A percentile compares a stretch with the other conserved stretches of the same genome.
phyloP scores from a whole-genome alignment of 2,113 vertebrate species.

The Hyperopisus bebe region DNA sequence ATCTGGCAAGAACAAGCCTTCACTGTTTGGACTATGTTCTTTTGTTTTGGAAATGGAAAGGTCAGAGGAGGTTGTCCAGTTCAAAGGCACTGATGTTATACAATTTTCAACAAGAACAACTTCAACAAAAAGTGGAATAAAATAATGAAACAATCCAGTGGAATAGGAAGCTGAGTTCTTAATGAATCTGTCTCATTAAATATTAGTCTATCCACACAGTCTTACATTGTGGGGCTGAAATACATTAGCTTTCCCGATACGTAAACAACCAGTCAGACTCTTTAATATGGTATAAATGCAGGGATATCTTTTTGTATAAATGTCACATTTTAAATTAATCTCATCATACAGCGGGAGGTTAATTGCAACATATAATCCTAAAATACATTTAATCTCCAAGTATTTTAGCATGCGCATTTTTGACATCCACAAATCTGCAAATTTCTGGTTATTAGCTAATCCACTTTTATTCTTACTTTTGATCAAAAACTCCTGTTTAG shows the following conservation, averaged over 20 bases:
- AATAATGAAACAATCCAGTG: not conserved
- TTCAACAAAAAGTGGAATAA: not conserved
- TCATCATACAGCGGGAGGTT: not conserved
- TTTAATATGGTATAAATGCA: slow-evolving; percentile 18
- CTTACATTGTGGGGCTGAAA: slow-evolving; percentile 3
- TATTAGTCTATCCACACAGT: slow-evolving; percentile 41
- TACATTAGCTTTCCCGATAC: slow-evolving; percentile 45
- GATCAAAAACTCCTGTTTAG: not conserved
- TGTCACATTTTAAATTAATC: slow-evolving; percentile 9
- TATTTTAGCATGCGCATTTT: not conserved
- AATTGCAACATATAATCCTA: slow-evolving; percentile 3
- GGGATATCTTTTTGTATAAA: not conserved
- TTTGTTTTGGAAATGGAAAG: not conserved
- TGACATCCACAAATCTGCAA: not conserved
- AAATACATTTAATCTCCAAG: not conserved
- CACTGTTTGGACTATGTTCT: not conserved
- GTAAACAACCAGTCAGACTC: slow-evolving; percentile 21
- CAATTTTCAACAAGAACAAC: not conserved
- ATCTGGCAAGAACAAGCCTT: not conserved
- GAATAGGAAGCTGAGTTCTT: not conserved
- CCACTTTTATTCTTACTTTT: not conserved
- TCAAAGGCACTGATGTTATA: not conserved
- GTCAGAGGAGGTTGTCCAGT: not conserved
- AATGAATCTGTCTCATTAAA: not conserved
- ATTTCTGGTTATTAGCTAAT: not conserved